Conservation (phyloP, 1,140 invertebrate genomes). For the Bombus difficillimus region DNA sequence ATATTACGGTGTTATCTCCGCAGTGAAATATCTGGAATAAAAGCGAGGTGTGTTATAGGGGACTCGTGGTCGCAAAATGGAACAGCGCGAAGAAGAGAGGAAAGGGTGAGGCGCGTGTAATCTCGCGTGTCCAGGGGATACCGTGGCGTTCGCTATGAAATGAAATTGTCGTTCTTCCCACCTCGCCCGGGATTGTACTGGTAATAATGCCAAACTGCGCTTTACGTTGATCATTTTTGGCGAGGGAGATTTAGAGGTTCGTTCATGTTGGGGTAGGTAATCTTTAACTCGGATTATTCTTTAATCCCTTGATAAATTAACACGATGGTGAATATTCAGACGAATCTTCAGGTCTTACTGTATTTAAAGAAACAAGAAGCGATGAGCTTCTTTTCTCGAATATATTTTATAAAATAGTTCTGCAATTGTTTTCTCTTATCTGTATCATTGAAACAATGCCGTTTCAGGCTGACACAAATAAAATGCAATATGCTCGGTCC, state of each 20-base stretch:
- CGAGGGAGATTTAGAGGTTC: background rate
- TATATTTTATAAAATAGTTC: no score
- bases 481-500: no score
- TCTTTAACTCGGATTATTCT: no score
- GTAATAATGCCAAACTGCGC: background rate
- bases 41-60: constrained; percentile 18
- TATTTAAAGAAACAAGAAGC: no score
- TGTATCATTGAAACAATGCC: no score
- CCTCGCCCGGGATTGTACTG: background rate
- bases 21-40: constrained; percentile 24
- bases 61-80: constrained; percentile 44
- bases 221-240: background rate
- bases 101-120: constrained; percentile 14
- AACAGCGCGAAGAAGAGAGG: constrained; percentile 19
- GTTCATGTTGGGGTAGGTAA: no score
- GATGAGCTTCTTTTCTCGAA: no score
- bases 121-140: constrained; percentile 40
- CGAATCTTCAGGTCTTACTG: no score
- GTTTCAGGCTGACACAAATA: no score
- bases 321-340: no score
- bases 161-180: constrained; percentile 17
- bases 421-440: no score
- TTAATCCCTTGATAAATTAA: no score
- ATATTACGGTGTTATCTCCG: constrained; percentile 46
- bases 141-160: background rate